Conservation (phyloP, 2,888 invertebrate genomes). For the Junonia oenone region DNA sequence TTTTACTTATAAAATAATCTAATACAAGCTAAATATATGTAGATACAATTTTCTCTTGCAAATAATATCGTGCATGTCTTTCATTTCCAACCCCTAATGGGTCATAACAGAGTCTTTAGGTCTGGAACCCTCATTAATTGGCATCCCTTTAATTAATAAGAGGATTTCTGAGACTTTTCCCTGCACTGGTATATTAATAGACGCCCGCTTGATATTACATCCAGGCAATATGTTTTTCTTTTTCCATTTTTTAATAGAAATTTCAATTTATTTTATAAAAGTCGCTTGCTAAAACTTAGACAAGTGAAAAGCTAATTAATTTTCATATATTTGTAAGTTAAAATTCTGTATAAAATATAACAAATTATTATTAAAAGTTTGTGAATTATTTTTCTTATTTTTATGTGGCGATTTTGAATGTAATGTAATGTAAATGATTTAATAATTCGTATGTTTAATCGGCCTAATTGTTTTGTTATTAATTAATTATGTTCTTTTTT, state of each 20-base stretch:
- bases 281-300: too few species aligned
- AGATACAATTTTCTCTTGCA: background rate
- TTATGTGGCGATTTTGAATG: too few species aligned
- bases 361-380: too few species aligned
- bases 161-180: slow-evolving; percentile 3
- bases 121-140: background rate
- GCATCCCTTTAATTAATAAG: background rate
- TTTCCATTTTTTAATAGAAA: background rate
- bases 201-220: background rate
- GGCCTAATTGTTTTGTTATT: too few species aligned
- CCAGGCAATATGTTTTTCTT: background rate
- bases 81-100: background rate
- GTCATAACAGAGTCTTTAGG: background rate
- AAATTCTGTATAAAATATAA: too few species aligned
- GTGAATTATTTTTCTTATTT: too few species aligned
- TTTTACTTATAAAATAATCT: background rate
- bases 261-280: too few species aligned
- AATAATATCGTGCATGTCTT: background rate
- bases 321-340: too few species aligned
- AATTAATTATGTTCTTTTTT: too few species aligned
- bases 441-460: too few species aligned
- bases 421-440: too few species aligned
- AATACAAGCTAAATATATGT: background rate
- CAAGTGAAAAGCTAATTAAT: too few species aligned
- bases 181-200: background rate